Evolutionary conservation across 2,113 vertebrate genomes (phyloP).

Genomic region (Xyrauchen texanus): DNA sequence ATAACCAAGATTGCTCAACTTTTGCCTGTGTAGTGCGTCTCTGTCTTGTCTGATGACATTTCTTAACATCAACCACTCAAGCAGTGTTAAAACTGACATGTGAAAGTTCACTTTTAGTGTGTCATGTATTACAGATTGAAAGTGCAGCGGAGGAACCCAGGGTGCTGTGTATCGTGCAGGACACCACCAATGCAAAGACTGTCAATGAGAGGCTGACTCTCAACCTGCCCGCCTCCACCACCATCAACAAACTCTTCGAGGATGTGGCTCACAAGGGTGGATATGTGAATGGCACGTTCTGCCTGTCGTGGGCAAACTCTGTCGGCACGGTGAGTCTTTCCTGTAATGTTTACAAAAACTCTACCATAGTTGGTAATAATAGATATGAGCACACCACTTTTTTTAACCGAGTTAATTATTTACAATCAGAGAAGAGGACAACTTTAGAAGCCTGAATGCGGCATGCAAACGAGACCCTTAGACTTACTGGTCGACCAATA

Average conservation of each 20-base stretch:
- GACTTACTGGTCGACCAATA: no score
- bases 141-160: constrained; percentile 96
- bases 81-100: neutral
- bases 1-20: neutral
- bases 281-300: constrained; percentile 90
- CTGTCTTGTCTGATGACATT: no score
- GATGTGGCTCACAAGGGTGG: constrained; percentile 92
- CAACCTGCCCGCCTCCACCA: constrained; percentile 93
- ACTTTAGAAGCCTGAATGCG: no score
- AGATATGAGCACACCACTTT: no score
- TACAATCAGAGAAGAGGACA: no score
- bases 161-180: constrained; percentile 96
- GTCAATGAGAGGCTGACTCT: constrained; percentile 89
- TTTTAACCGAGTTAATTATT: no score
- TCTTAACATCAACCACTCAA: neutral
- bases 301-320: constrained; percentile 81
- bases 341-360: neutral
- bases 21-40: neutral
- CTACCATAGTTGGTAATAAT: no score
- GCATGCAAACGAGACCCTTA: no score
- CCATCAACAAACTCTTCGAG: constrained; percentile 83
- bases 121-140: constrained; percentile 82
- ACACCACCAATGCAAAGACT: constrained; percentile 90
- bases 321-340: constrained; percentile 76
- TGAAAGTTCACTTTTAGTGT: neutral